Conservation (phyloP, 2,113 vertebrate genomes). For the Illadopsis cleaveri region DNA sequence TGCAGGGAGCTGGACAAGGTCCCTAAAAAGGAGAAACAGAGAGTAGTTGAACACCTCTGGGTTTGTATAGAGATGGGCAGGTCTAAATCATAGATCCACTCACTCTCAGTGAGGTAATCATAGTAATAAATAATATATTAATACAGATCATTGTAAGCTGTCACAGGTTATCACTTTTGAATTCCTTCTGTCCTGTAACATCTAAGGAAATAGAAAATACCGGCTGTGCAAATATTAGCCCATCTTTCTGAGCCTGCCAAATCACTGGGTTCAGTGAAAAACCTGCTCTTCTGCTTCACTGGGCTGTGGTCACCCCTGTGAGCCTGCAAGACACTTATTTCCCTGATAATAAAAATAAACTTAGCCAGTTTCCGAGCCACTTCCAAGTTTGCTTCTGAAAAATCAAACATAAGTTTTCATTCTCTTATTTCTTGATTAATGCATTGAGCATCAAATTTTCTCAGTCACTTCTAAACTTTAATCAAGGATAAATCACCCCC, state of each 20-base stretch:
- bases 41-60: neutral
- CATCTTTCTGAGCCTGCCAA: neutral
- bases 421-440: constrained; percentile 57
- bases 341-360: constrained; percentile 22
- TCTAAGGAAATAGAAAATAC: neutral
- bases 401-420: neutral
- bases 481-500: constrained; percentile 43
- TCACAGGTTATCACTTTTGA: neutral
- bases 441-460: neutral
- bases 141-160: neutral
- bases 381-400: neutral
- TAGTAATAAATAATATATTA: neutral
- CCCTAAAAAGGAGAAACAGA: neutral
- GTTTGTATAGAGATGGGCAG: neutral
- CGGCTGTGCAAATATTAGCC: neutral
- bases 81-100: neutral
- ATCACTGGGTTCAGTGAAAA: neutral
- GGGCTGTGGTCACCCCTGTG: neutral
- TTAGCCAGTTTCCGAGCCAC: neutral
- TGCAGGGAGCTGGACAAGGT: neutral
- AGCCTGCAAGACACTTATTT: neutral
- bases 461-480: constrained; percentile 30
- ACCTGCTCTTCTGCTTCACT: neutral
- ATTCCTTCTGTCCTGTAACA: neutral
- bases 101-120: neutral